Evolutionary conservation across 2,888 invertebrate genomes (phyloP).

Genomic region (Thalpophila matura): DNA sequence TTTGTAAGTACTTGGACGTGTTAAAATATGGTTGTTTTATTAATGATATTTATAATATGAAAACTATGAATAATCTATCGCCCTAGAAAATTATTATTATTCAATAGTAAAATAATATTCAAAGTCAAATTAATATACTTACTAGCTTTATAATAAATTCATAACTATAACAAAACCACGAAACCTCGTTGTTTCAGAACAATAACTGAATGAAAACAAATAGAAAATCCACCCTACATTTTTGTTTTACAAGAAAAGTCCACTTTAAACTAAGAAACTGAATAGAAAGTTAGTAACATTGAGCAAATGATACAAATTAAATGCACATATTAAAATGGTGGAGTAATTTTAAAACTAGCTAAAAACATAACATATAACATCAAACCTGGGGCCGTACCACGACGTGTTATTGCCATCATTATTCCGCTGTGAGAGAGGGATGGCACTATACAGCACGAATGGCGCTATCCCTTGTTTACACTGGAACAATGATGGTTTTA

Average conservation of each 20-base stretch:
- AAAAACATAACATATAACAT: no score
- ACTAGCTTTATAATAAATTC: conserved; percentile 20
- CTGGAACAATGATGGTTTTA: no score
- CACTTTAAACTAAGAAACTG: conserved; percentile 35
- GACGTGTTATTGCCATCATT: no score
- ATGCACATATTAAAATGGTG: conserved; percentile 31
- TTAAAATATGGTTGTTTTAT: no score
- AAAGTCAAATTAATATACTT: conserved; percentile 11
- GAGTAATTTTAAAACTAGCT: conserved; percentile 29
- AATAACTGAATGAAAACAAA: conserved; percentile 36
- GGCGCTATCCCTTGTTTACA: no score
- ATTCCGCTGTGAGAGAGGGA: no score
- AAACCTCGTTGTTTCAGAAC: conserved; percentile 16
- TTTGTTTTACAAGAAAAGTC: conserved; percentile 23
- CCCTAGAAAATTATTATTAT: no score
- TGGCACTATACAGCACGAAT: no score
- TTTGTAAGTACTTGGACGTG: not conserved
- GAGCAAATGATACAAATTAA: conserved; percentile 17
- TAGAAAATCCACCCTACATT: conserved; percentile 19
- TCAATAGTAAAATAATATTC: no score
- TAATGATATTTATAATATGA: no score
- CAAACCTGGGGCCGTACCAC: no score
- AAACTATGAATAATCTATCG: not conserved
- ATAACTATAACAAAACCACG: conserved; percentile 11
- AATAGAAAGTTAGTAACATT: conserved; percentile 38